These are phyloP conservation scores for Erebia ligea DNA, from an alignment of 2,888 invertebrate species.

Conservation along the genomic window DNA sequence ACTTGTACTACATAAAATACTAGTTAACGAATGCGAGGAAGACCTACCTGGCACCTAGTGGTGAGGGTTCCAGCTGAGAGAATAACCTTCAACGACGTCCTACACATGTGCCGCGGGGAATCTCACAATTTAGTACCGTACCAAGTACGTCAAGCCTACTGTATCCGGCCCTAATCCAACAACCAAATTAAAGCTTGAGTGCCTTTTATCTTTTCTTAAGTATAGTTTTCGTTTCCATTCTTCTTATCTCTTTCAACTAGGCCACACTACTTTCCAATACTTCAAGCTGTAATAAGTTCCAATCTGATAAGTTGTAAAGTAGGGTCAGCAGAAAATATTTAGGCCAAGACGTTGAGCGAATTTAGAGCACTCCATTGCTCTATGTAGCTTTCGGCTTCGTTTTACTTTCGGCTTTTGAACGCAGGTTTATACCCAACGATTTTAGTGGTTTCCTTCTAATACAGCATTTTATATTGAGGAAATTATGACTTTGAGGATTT, in stretches of 20 bases:
- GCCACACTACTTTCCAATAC: constrained; percentile 4
- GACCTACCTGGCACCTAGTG: too few species aligned
- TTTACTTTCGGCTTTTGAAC: constrained; percentile 17
- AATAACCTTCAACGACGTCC: too few species aligned
- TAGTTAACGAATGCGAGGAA: too few species aligned
- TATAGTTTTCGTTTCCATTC: not conserved
- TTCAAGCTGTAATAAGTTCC: constrained; percentile 10
- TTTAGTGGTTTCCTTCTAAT: constrained; percentile 11
- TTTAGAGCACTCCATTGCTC: constrained; percentile 20
- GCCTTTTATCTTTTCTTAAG: too few species aligned
- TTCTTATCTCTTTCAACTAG: constrained; percentile 5
- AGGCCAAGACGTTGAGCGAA: constrained; percentile 23
- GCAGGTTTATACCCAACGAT: not conserved
- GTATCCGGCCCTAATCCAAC: too few species aligned
- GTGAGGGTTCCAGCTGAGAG: too few species aligned
- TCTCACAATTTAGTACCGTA: too few species aligned
- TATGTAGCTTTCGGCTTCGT: constrained; percentile 14
- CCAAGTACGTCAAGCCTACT: too few species aligned
- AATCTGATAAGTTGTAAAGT: constrained; percentile 24
- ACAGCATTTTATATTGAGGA: constrained; percentile 3
- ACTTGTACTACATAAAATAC: too few species aligned
- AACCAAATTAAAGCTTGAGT: too few species aligned
- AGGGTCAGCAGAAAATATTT: constrained; percentile 27
- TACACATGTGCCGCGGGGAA: too few species aligned
- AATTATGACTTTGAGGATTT: not conserved